Conservation (phyloP, 1,140 invertebrate genomes). For the Drosophila asahinai region DNA sequence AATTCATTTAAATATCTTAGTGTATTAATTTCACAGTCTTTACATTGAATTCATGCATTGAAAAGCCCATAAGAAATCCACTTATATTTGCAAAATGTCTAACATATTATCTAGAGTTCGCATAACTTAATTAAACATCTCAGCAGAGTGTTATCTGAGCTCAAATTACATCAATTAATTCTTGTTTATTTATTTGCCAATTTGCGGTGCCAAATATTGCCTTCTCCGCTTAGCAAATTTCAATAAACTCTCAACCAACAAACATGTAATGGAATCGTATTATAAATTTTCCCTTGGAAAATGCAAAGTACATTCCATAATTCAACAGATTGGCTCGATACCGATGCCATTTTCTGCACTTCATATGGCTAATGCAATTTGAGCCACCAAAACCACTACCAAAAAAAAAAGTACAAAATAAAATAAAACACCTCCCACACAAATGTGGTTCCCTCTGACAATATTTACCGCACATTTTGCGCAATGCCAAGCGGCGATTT, state of each 20-base stretch:
- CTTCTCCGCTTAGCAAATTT: not conserved
- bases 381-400: constrained; percentile 36
- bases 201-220: not conserved
- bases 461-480: constrained; percentile 75
- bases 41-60: not conserved
- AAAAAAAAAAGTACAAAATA: constrained; percentile 10
- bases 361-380: constrained; percentile 66
- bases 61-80: not conserved
- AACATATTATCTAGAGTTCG: not conserved
- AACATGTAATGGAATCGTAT: constrained; percentile 26
- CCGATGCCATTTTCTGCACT: constrained; percentile 32
- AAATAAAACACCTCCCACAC: constrained; percentile 22
- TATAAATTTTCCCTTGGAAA: constrained; percentile 36
- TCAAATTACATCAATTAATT: constrained; percentile 5
- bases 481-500: constrained; percentile 55
- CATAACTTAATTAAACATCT: constrained; percentile 15
- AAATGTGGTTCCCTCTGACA: constrained; percentile 46
- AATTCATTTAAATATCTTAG: not conserved
- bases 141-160: not conserved
- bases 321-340: constrained; percentile 7
- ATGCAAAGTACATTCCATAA: constrained; percentile 22
- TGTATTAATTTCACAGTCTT: not conserved
- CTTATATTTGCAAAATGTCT: not conserved
- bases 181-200: constrained; percentile 6
- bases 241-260: constrained; percentile 20